Conservation (phyloP, 2,797 vertebrate species). For the Onychomys torridus region DNA sequence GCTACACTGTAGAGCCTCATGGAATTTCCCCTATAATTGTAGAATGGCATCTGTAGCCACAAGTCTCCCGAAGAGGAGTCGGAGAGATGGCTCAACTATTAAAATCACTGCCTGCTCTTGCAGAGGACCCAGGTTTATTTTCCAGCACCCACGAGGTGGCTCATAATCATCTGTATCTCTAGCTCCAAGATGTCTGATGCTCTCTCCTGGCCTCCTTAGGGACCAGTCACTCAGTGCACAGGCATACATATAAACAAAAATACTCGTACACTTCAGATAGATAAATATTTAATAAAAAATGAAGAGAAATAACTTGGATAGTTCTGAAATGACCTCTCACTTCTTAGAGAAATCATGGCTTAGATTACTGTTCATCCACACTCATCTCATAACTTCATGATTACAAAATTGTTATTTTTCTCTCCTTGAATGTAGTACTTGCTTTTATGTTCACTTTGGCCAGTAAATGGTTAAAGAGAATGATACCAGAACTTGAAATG, state of each 20-base stretch:
- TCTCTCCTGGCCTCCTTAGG: background rate
- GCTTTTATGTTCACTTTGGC: conserved; percentile 12
- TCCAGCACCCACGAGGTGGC: background rate
- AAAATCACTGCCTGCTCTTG: background rate
- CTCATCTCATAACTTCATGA: background rate
- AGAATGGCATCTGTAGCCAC: background rate
- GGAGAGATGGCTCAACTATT: background rate
- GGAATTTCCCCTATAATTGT: conserved; percentile 9
- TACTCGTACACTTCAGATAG: background rate
- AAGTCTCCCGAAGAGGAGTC: background rate
- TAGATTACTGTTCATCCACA: background rate
- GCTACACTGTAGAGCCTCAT: background rate
- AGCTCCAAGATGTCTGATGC: background rate
- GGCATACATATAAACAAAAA: background rate
- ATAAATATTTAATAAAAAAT: background rate
- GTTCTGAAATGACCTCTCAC: background rate
- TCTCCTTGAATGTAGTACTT: background rate
- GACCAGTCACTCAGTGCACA: background rate
- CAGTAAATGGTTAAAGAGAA: background rate
- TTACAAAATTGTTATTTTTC: background rate
- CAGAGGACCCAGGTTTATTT: background rate
- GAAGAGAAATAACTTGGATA: background rate
- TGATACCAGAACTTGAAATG: background rate
- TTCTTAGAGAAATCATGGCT: background rate
- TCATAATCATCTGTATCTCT: background rate